A percentile compares a stretch with the other conserved stretches of the same genome.
These are phyloP conservation scores for Eupithecia exiguata DNA, from an alignment of 2,888 invertebrate species.

Conservation along the genomic window DNA sequence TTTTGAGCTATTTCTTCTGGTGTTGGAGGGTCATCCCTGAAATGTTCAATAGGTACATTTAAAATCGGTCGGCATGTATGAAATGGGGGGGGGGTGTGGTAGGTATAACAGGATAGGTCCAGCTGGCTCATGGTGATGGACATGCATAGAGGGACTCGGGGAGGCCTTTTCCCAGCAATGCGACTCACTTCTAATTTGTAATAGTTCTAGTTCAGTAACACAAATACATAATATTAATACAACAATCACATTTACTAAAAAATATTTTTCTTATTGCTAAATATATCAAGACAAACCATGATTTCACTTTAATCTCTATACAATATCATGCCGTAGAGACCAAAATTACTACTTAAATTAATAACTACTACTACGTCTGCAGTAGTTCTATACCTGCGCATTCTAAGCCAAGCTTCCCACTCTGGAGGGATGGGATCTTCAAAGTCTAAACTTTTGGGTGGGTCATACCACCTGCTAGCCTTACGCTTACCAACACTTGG, in stretches of 20 bases:
- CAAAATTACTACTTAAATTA: too few species aligned
- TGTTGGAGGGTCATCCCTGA: conserved; percentile 86
- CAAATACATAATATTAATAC: neutral
- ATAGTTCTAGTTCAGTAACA: neutral
- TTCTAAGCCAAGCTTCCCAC: conserved; percentile 94
- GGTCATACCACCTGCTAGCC: conserved; percentile 89
- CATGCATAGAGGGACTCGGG: too few species aligned
- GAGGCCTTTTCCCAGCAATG: neutral
- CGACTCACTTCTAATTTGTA: neutral
- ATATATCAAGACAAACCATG: too few species aligned
- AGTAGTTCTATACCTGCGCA: too few species aligned
- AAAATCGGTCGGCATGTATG: neutral
- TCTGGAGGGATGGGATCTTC: conserved; percentile 91
- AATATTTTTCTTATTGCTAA: too few species aligned
- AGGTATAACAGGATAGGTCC: too few species aligned
- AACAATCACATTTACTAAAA: too few species aligned
- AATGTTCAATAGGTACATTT: neutral
- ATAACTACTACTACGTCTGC: too few species aligned
- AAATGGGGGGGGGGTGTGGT: too few species aligned
- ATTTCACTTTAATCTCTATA: too few species aligned
- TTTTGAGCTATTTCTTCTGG: conserved; percentile 89
- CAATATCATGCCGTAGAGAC: too few species aligned
- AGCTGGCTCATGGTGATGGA: too few species aligned
- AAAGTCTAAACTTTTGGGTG: conserved; percentile 85
- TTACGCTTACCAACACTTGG: conserved; percentile 86